These are phyloP conservation scores for Papilio xuthus DNA, from an alignment of 1,140 invertebrate species.

Conservation along the genomic window DNA sequence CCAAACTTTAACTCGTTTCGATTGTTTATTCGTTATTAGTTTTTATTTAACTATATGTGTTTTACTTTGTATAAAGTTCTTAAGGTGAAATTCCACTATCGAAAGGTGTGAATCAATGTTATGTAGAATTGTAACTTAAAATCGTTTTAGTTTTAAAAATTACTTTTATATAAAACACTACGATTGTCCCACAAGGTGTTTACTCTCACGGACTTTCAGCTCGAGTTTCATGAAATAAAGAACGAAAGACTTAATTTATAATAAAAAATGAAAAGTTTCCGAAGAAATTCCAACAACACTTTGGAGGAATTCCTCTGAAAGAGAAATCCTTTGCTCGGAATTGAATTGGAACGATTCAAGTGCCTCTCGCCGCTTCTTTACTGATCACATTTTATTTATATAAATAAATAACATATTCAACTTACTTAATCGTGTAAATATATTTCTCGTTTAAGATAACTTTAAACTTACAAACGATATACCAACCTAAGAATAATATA, in stretches of 20 bases:
- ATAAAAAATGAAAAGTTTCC: slow-evolving; percentile 6
- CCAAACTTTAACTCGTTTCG: not conserved
- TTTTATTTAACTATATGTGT: not conserved
- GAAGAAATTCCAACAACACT: slow-evolving; percentile 12
- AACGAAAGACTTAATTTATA: slow-evolving; percentile 16
- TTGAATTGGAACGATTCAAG: slow-evolving; percentile 6
- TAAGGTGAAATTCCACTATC: too few species aligned
- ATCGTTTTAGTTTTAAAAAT: too few species aligned
- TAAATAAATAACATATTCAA: not conserved
- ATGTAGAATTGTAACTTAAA: too few species aligned
- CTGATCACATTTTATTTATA: not conserved
- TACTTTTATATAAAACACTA: too few species aligned
- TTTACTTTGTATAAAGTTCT: too few species aligned
- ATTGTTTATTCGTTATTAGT: not conserved
- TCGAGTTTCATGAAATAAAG: not conserved
- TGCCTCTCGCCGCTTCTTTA: not conserved
- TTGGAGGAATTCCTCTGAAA: not conserved
- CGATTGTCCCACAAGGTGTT: not conserved
- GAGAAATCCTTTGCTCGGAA: not conserved
- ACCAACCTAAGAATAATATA: too few species aligned
- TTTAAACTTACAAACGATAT: too few species aligned
- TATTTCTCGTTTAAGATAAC: too few species aligned
- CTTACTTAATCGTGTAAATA: not conserved
- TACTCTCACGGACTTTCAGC: not conserved
- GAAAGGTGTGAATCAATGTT: too few species aligned